These are phyloP conservation scores for Platycnemis pennipes DNA, from an alignment of 2,888 invertebrate species.

Conservation along the genomic window DNA sequence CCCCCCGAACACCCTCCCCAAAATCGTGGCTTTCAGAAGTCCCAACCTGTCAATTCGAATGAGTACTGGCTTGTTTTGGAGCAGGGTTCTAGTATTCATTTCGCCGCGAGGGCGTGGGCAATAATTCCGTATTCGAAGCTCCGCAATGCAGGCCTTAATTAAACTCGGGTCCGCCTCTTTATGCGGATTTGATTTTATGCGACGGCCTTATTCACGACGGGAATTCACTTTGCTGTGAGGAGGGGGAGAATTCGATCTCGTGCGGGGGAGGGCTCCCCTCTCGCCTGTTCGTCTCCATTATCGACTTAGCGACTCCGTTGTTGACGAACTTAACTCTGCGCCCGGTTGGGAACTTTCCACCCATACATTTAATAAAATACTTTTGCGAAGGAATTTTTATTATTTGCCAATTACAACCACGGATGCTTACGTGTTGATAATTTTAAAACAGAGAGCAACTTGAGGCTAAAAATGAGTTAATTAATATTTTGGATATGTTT, in stretches of 20 bases:
- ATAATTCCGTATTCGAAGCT: background rate
- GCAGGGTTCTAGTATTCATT: background rate
- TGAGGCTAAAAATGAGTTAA: too few relatives aligned
- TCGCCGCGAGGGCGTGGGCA: background rate
- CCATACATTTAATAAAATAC: too few relatives aligned
- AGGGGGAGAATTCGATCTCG: background rate
- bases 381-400: too few relatives aligned
- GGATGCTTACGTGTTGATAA: too few relatives aligned
- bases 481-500: too few relatives aligned
- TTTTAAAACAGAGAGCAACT: too few relatives aligned
- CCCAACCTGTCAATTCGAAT: background rate
- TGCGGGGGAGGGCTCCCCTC: background rate
- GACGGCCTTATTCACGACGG: background rate
- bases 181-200: conserved; percentile 22
- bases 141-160: background rate
- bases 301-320: conserved; percentile 7
- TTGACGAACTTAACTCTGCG: background rate
- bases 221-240: background rate
- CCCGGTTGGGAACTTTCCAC: too few relatives aligned
- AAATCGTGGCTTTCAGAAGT: background rate
- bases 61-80: background rate
- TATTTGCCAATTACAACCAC: too few relatives aligned
- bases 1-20: background rate
- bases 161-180: background rate
- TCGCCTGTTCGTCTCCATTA: background rate